Percentiles rank a stretch among this genome's conserved stretches.
These are phyloP conservation scores for Limosa lapponica DNA, from an alignment of 2,797 vertebrate species.

Conservation along the genomic window DNA sequence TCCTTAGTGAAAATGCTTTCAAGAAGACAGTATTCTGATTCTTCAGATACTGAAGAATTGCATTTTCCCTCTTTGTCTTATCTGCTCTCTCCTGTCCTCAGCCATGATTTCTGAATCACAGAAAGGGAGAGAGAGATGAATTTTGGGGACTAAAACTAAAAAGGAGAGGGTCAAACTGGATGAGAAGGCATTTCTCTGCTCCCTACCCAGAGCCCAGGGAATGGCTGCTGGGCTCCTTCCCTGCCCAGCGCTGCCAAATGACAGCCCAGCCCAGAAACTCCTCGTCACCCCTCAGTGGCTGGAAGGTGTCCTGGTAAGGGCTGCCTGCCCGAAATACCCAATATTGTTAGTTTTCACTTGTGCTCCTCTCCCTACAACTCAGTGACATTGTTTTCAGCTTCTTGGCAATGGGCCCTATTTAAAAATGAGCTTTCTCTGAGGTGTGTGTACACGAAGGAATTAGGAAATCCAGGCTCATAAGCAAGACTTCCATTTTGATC, in stretches of 20 bases:
- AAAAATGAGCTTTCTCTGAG: not conserved
- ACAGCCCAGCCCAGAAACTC: not conserved
- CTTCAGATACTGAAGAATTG: not conserved
- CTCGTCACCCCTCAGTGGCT: fast-evolving
- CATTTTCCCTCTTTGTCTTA: not conserved
- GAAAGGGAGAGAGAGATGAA: not conserved
- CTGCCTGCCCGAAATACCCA: not conserved
- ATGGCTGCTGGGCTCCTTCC: not conserved
- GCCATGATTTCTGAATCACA: not conserved
- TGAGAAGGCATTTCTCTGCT: not conserved
- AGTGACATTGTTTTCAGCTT: not conserved
- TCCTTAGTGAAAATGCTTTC: not conserved
- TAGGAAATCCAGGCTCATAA: not conserved
- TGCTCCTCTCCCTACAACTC: not conserved
- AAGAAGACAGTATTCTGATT: not conserved
- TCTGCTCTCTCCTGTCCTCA: not conserved
- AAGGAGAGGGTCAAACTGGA: not conserved
- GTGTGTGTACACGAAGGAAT: not conserved
- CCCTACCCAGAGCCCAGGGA: not conserved
- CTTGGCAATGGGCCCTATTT: not conserved
- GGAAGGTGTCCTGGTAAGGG: not conserved
- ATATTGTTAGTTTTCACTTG: not conserved
- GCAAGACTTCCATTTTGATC: not conserved
- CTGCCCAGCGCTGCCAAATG: not conserved
- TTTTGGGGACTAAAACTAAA: not conserved